These are phyloP conservation scores for Ditylenchus dipsaci DNA, from an alignment of 1,140 invertebrate species.

Conservation along the genomic window DNA sequence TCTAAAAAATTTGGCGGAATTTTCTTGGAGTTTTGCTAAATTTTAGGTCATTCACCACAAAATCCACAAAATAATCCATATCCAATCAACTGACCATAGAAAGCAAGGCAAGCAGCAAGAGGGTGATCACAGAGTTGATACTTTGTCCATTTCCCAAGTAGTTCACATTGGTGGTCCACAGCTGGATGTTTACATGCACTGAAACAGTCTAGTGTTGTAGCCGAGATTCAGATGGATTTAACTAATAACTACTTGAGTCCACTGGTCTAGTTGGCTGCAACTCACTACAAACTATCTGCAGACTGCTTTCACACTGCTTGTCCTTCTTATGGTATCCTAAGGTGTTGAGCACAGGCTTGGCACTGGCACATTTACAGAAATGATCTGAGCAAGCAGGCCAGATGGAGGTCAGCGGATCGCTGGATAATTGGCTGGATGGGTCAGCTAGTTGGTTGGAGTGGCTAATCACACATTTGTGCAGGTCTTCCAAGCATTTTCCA, in stretches of 20 bases:
- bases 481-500: neutral
- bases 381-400: neutral
- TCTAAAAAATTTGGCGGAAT: no score
- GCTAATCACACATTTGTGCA: neutral
- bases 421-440: neutral
- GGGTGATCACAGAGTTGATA: no score
- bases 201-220: neutral
- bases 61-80: no score
- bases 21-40: no score
- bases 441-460: neutral
- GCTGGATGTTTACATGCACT: slow-evolving; percentile 2
- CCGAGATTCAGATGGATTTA: no score
- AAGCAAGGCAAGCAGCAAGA: no score
- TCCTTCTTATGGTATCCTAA: neutral
- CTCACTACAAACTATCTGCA: no score
- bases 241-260: no score
- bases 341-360: neutral
- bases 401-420: neutral
- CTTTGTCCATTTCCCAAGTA: neutral
- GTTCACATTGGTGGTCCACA: neutral
- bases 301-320: neutral
- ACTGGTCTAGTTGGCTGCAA: no score
- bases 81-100: no score
- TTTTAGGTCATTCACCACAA: no score
- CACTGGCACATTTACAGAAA: neutral